phyloP scores from a whole-genome alignment of 2,888 invertebrate genomes.

The Brenthis daphne region DNA sequence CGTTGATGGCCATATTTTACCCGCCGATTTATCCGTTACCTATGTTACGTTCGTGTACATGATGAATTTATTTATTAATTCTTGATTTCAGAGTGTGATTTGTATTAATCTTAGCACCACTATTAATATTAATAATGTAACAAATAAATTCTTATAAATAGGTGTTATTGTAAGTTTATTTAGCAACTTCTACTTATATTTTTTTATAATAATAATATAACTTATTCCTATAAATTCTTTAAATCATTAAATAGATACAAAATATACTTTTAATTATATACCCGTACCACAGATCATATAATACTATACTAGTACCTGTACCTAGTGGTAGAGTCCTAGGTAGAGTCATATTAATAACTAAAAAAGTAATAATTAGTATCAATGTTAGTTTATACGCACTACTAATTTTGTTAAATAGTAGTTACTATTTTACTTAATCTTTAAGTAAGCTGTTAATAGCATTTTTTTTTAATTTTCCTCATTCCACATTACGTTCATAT shows the following conservation, averaged over 20 bases:
- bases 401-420: constrained; percentile 10
- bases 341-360: no score
- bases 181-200: no score
- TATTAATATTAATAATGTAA: not conserved
- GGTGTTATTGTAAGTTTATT: no score
- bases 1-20: constrained; percentile 18
- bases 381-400: constrained; percentile 12
- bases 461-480: constrained; percentile 36
- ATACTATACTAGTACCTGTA: no score
- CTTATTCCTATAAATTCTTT: no score
- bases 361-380: no score
- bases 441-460: constrained; percentile 15
- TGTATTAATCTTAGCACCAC: not conserved
- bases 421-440: not conserved
- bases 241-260: no score
- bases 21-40: constrained; percentile 14
- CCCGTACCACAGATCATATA: no score
- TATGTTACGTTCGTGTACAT: constrained; percentile 21
- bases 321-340: no score
- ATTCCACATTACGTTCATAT: constrained; percentile 43
- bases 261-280: no score
- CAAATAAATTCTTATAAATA: not conserved
- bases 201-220: no score
- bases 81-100: constrained; percentile 19
- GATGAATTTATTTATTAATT: constrained; percentile 10